Percentiles rank a stretch among this genome's conserved stretches.
phyloP scores from a whole-genome alignment of 2,113 vertebrate species.

The Edolisoma coerulescens region DNA sequence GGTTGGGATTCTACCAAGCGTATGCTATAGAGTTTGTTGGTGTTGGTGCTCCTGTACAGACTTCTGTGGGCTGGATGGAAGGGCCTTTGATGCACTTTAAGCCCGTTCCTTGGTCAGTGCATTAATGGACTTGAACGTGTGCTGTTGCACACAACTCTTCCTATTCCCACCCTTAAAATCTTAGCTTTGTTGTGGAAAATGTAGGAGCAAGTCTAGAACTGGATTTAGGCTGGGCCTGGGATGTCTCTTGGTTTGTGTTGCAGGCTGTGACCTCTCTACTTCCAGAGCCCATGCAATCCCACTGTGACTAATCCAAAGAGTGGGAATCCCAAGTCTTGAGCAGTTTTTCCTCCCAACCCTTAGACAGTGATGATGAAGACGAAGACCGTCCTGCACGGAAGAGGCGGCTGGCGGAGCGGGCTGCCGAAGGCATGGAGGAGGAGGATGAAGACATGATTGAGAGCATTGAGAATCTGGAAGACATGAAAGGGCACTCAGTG shows the following conservation, averaged over 20 bases:
- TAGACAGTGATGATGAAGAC: conserved; percentile 94
- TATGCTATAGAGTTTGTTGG: not conserved
- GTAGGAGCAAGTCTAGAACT: not conserved
- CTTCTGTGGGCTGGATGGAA: not conserved
- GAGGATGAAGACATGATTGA: conserved; percentile 98
- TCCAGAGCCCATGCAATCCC: not conserved
- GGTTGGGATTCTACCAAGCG: rapidly evolving
- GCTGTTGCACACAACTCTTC: not conserved
- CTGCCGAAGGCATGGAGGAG: conserved; percentile 79
- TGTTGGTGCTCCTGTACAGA: not conserved
- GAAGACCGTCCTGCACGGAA: conserved; percentile 86
- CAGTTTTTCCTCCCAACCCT: not conserved
- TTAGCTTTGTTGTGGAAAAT: rapidly evolving
- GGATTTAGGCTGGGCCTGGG: not conserved
- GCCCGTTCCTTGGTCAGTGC: not conserved
- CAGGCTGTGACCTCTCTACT: not conserved
- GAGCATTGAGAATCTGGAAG: conserved; percentile 97
- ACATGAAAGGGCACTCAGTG: conserved; percentile 96
- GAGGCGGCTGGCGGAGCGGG: conserved; percentile 84
- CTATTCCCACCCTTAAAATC: not conserved
- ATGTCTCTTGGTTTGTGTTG: not conserved
- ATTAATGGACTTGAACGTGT: not conserved
- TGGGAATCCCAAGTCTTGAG: not conserved
- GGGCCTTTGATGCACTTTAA: not conserved
- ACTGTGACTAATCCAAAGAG: not conserved